Conservation (phyloP, 2,113 vertebrate genomes). For the Phylloscopus whistleri region DNA sequence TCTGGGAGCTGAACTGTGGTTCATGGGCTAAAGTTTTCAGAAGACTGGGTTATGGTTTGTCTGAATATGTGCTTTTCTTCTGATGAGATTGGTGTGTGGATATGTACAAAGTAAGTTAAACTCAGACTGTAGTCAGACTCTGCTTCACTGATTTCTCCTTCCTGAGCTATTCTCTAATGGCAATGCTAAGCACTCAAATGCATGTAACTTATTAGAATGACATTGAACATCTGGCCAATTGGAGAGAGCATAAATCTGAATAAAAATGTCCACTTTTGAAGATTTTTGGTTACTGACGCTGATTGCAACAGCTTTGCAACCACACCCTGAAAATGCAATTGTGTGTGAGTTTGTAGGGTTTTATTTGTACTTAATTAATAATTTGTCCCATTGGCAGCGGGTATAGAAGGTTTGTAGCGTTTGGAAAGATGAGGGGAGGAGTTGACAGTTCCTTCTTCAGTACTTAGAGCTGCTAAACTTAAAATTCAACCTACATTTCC, state of each 20-base stretch:
- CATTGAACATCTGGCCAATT: background rate
- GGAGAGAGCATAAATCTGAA: background rate
- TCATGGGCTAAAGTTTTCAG: background rate
- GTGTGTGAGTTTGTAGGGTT: background rate
- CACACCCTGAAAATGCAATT: background rate
- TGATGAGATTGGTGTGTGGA: background rate
- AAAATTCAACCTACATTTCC: background rate
- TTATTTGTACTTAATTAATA: background rate
- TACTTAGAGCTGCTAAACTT: background rate
- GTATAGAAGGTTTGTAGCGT: background rate
- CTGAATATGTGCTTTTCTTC: background rate
- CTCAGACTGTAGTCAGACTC: background rate
- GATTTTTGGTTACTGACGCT: background rate
- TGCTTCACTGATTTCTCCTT: background rate
- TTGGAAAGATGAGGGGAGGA: background rate
- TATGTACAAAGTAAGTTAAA: background rate
- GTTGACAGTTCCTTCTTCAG: background rate
- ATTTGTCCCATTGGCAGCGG: background rate
- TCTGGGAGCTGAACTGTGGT: background rate
- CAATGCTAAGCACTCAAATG: background rate
- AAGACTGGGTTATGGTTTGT: background rate
- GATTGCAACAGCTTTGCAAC: background rate
- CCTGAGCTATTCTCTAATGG: background rate
- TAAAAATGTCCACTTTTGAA: background rate
- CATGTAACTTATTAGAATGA: background rate